Evolutionary conservation across 2,888 invertebrate genomes (phyloP).

Genomic region (Brassicogethes aeneus): DNA sequence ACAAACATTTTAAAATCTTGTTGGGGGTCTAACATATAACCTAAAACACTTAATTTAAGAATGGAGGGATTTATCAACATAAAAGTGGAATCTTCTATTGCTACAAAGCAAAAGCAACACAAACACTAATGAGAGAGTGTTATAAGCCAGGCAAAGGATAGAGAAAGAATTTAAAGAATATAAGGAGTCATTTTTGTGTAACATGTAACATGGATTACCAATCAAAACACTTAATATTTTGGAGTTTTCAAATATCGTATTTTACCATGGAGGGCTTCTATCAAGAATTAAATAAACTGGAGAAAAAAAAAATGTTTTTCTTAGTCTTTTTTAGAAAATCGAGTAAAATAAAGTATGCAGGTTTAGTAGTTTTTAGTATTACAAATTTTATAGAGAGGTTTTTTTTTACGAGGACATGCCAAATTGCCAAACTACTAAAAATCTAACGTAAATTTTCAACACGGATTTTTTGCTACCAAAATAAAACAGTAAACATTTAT

Average conservation of each 20-base stretch:
- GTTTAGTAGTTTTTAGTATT: no score
- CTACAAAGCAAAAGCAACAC: constrained; percentile 35
- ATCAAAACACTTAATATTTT: constrained; percentile 2
- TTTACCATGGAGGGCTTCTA: no score
- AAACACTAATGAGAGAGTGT: constrained; percentile 23
- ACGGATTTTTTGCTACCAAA: not conserved
- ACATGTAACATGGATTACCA: constrained; percentile 20
- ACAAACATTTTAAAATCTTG: no score
- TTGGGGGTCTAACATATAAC: no score
- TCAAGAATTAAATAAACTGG: no score
- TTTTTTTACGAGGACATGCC: constrained; percentile 20
- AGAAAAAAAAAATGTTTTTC: no score
- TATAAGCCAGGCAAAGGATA: constrained; percentile 32
- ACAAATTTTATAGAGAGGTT: no score
- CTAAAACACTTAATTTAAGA: no score
- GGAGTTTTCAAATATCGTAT: no score
- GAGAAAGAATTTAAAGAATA: constrained; percentile 14
- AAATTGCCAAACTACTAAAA: constrained; percentile 30
- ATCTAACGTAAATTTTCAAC: constrained; percentile 17
- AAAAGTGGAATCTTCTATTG: no score
- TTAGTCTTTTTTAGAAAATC: no score
- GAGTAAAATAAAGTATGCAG: constrained; percentile 3
- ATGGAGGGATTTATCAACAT: no score
- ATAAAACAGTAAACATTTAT: constrained; percentile 18
- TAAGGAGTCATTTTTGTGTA: constrained; percentile 23